These are phyloP conservation scores for Dallia pectoralis DNA, from an alignment of 2,797 vertebrate species.

Conservation along the genomic window DNA sequence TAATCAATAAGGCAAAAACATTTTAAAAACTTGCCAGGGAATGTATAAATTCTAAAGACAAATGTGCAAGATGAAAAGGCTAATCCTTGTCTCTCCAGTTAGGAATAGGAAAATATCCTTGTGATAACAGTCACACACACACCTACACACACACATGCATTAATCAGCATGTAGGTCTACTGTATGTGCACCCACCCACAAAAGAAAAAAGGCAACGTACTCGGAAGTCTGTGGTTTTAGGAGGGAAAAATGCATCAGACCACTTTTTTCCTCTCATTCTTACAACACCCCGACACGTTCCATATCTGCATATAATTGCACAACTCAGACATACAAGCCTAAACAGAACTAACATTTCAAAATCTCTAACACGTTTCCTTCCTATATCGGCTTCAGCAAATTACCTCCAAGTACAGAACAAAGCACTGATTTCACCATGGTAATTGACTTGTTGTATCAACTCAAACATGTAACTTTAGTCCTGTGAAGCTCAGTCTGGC, in stretches of 20 bases:
- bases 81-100: conserved; percentile 76
- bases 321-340: conserved; percentile 48
- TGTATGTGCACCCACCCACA: conserved; percentile 54
- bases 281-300: conserved; percentile 53
- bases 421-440: conserved; percentile 18
- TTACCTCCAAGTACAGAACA: conserved; percentile 33
- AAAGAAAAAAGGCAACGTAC: background rate
- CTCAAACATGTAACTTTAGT: conserved; percentile 36
- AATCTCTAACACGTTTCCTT: conserved; percentile 37
- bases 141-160: conserved; percentile 43
- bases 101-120: conserved; percentile 69
- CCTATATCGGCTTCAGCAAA: conserved; percentile 36
- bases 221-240: conserved; percentile 13
- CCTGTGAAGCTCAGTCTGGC: background rate
- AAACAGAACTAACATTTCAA: conserved; percentile 40
- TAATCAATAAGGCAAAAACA: too few species aligned
- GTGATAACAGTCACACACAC: conserved; percentile 67
- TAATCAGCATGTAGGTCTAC: conserved; percentile 53
- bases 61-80: conserved; percentile 74
- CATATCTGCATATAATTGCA: conserved; percentile 51
- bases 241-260: conserved; percentile 32
- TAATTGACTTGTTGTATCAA: conserved; percentile 39
- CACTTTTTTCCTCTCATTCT: conserved; percentile 40
- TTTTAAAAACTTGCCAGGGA: too few species aligned
- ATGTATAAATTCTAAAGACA: too few species aligned